Percentiles rank a stretch among this genome's conserved stretches.
phyloP scores from a whole-genome alignment of 2,888 invertebrate species.

The Sialis fuliginosa region DNA sequence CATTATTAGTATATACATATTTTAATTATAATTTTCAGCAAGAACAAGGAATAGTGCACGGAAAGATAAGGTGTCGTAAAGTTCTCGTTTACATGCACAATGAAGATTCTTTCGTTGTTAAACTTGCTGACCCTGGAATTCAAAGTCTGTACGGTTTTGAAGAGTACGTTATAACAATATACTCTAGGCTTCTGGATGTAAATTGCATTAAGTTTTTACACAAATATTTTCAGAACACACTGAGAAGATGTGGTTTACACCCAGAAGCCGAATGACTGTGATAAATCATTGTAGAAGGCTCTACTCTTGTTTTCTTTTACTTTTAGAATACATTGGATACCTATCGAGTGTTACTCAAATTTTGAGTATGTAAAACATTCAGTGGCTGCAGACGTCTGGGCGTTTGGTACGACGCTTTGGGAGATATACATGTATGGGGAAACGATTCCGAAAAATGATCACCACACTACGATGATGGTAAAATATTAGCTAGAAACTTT shows the following conservation, averaged over 20 bases:
- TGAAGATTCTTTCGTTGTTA: conserved; percentile 51
- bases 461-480: conserved; percentile 20
- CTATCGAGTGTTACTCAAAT: conserved; percentile 62
- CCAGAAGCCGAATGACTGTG: no score
- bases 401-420: conserved; percentile 82
- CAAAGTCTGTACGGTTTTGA: conserved; percentile 26
- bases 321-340: conserved; percentile 77
- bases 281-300: no score
- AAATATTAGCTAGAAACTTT: conserved; percentile 5
- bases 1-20: background rate
- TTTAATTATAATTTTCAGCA: conserved; percentile 26
- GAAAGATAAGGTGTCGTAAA: conserved; percentile 66
- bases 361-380: conserved; percentile 47
- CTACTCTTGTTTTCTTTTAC: background rate
- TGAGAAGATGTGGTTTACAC: no score
- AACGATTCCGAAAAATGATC: conserved; percentile 16
- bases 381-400: conserved; percentile 72
- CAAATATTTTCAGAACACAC: no score
- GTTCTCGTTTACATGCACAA: conserved; percentile 60
- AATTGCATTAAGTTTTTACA: no score
- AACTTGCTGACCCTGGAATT: conserved; percentile 70
- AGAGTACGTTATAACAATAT: no score
- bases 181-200: no score
- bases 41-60: conserved; percentile 69
- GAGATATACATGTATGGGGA: conserved; percentile 74